A percentile compares a stretch with the other conserved stretches of the same genome.
Evolutionary conservation across 2,888 invertebrate species (phyloP).

Genomic region (Choristoneura rosaceana): DNA sequence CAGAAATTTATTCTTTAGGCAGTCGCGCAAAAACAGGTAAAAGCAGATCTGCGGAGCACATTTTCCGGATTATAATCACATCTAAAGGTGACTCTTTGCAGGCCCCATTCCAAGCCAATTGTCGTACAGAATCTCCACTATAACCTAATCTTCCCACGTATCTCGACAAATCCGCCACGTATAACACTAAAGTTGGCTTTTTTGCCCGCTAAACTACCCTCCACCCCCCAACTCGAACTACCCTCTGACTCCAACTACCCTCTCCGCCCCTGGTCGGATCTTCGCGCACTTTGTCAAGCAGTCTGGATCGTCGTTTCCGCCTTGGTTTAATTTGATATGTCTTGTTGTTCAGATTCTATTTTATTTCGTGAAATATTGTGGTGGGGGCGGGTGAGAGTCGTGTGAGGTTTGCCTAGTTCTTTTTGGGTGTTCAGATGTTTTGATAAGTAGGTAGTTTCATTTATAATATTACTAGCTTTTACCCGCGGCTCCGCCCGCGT

Average conservation of each 20-base stretch:
- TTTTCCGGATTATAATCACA: background rate
- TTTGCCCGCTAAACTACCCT: constrained; percentile 10
- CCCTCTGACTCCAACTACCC: background rate
- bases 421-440: background rate
- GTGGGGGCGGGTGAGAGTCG: background rate
- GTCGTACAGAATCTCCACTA: constrained; percentile 31
- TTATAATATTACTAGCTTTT: no score
- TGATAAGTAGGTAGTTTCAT: background rate
- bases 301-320: constrained; percentile 34
- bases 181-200: constrained; percentile 40
- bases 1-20: no score
- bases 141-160: constrained; percentile 39
- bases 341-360: constrained; percentile 38
- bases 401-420: constrained; percentile 1
- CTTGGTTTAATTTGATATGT: constrained; percentile 40
- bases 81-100: background rate
- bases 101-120: background rate
- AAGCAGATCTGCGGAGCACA: no score
- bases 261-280: constrained; percentile 13
- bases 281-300: constrained; percentile 39
- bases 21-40: no score
- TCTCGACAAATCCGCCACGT: constrained; percentile 33
- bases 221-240: background rate
- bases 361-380: constrained; percentile 39
- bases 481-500: no score